phyloP scores from a whole-genome alignment of 1,140 invertebrate species.

The Subanguina moxae region DNA sequence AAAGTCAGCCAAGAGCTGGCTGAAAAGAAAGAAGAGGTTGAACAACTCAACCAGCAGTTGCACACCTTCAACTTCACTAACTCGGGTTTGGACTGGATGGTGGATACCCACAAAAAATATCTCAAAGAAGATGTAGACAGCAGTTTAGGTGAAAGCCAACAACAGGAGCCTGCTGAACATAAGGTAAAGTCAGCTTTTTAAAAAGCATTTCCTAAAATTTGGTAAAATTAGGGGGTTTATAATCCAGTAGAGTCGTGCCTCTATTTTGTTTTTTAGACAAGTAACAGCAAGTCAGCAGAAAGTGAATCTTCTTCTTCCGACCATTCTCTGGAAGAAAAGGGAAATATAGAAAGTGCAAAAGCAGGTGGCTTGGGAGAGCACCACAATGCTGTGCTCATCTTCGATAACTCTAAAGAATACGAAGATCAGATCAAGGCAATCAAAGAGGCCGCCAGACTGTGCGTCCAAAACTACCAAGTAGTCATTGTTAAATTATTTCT shows the following conservation, averaged over 20 bases:
- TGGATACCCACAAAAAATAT: not conserved
- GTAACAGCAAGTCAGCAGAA: not conserved
- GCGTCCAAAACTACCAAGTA: constrained; percentile 27
- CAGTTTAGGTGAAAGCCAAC: not conserved
- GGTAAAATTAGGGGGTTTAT: not conserved
- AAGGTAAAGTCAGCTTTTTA: not conserved
- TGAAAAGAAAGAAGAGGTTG: constrained; percentile 10
- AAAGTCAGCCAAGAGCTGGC: not conserved
- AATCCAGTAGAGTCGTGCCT: too few species aligned
- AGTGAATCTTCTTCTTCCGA: not conserved
- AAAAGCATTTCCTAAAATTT: too few species aligned
- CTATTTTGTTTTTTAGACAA: not conserved
- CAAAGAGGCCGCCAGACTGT: constrained; percentile 23
- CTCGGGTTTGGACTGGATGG: not conserved
- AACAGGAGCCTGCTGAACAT: not conserved
- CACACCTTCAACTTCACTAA: constrained; percentile 10
- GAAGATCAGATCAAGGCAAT: constrained; percentile 21
- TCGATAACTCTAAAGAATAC: constrained; percentile 29
- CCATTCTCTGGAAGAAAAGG: not conserved
- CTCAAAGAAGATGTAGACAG: not conserved
- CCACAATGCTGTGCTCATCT: constrained; percentile 11
- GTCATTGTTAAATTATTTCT: too few species aligned
- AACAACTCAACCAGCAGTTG: constrained; percentile 11
- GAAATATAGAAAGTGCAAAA: not conserved
- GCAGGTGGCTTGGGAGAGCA: not conserved